Evolutionary conservation across 1,140 invertebrate genomes (phyloP), one percentile per base, ranked within the genome.

Genomic region (Drosophila saltans): DNA sequence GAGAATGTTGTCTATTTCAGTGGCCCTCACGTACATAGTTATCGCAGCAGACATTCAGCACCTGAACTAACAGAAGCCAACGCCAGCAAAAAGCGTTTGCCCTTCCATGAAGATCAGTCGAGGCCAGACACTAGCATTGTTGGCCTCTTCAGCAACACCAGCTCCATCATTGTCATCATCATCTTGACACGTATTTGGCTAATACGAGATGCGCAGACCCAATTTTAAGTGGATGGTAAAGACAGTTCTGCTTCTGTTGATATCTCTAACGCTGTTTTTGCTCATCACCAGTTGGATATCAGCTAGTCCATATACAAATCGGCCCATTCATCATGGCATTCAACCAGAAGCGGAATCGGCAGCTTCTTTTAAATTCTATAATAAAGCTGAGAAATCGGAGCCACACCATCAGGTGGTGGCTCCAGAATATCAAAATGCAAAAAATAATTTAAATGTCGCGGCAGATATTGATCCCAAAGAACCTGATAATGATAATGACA

Each of bases 221-320:
- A 92, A 92, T 63, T 48, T 92, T 21, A 92, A 91, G 60, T 92
- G 91, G 91, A 71, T 91, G 57, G 65, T 91, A 9, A 92, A 92
- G 70, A 68, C 91, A 11, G 57, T 66, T 4, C 59, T 82, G 30
- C 58, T 92, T 45, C 10, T 90, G 40, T 41, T 91, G 16, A 9
- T 91, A 40, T 81, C 91, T 2, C 55, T 83, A 5, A 78, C 76
- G 7, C 69, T 92, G 9, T 90, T 91, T 41, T 52, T 92, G 26
- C 61, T 90, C 1, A 68, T 92, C 36, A 91, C 90, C 56, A 91
- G 91, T 63, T 91, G 88, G 80, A 80, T 92, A 33, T 91, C 91
- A 9, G 75, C 88, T 10, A 86, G 75, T 58, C 86, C 90, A 5
- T 91, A 82, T 43, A 90, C 83, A 10, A 91, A 91, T 57, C 84